A percentile compares a stretch with the other conserved stretches of the same genome.
Conservation (phyloP, 2,888 invertebrate species). For the Aporophyla nigra region DNA sequence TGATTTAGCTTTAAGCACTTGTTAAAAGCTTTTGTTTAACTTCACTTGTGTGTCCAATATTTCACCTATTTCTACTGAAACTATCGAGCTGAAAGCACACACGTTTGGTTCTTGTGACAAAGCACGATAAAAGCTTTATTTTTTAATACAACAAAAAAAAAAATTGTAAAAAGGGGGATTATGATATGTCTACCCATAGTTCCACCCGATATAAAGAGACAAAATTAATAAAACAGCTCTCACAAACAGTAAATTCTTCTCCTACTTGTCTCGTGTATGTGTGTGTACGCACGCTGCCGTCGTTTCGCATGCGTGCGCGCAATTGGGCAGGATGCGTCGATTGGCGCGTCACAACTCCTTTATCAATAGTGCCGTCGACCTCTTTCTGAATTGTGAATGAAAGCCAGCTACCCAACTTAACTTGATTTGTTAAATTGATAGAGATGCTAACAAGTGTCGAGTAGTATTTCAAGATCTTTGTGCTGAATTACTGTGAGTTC, state of each 20-base stretch:
- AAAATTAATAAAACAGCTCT: background rate
- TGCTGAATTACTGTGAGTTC: conserved; percentile 10
- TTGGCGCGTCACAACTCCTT: conserved; percentile 74
- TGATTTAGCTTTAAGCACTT: no score
- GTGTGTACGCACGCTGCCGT: conserved; percentile 53
- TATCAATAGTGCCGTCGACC: conserved; percentile 84
- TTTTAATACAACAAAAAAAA: no score
- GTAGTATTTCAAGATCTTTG: conserved; percentile 28
- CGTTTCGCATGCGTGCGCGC: conserved; percentile 70
- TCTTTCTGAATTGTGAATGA: conserved; percentile 74
- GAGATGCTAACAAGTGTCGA: conserved; percentile 50
- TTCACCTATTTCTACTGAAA: no score
- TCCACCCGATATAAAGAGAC: background rate
- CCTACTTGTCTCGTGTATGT: conserved; percentile 29
- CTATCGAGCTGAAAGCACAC: no score
- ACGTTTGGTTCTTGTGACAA: no score
- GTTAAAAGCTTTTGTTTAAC: no score
- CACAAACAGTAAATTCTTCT: background rate
- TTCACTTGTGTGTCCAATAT: no score
- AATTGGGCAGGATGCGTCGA: conserved; percentile 80
- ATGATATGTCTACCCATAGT: no score
- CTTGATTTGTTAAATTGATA: conserved; percentile 67
- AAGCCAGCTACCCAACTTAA: conserved; percentile 59
- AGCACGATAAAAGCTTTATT: no score
- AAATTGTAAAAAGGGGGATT: no score